These are phyloP conservation scores for Sinelater perroti DNA, from an alignment of 2,888 invertebrate species.

Conservation along the genomic window DNA sequence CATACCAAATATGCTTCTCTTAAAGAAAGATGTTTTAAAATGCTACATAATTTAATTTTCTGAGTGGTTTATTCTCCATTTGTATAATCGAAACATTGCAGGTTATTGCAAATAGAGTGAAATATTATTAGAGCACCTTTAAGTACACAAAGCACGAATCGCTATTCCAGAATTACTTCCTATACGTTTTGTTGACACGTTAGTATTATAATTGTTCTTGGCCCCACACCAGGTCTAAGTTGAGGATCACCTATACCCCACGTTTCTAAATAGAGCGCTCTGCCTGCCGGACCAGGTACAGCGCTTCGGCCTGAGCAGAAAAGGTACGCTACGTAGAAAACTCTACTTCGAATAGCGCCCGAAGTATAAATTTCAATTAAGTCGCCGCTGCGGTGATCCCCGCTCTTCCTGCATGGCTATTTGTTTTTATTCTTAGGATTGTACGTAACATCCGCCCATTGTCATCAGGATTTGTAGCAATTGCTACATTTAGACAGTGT, in stretches of 20 bases:
- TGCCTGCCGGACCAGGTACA: no score
- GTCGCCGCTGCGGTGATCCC: not conserved
- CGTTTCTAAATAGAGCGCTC: slow-evolving; percentile 7
- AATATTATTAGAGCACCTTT: no score
- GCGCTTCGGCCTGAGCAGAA: no score
- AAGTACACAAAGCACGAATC: no score
- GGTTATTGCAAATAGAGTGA: no score
- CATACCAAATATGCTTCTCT: no score
- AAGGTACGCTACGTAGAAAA: not conserved
- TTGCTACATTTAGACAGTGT: no score
- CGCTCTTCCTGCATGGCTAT: not conserved
- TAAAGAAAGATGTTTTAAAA: no score
- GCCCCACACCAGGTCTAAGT: slow-evolving; percentile 13
- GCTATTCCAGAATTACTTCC: not conserved
- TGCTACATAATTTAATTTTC: no score
- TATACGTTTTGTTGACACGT: slow-evolving; percentile 7
- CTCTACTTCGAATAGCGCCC: not conserved
- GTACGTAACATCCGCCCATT: not conserved
- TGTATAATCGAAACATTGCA: no score
- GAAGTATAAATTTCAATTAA: slow-evolving; percentile 1
- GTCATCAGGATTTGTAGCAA: not conserved
- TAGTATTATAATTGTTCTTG: slow-evolving; percentile 14
- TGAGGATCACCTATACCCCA: not conserved
- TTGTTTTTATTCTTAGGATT: not conserved
- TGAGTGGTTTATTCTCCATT: no score